Evolutionary conservation across 2,113 vertebrate species (phyloP).

Genomic region (Megaptera novaeangliae): DNA sequence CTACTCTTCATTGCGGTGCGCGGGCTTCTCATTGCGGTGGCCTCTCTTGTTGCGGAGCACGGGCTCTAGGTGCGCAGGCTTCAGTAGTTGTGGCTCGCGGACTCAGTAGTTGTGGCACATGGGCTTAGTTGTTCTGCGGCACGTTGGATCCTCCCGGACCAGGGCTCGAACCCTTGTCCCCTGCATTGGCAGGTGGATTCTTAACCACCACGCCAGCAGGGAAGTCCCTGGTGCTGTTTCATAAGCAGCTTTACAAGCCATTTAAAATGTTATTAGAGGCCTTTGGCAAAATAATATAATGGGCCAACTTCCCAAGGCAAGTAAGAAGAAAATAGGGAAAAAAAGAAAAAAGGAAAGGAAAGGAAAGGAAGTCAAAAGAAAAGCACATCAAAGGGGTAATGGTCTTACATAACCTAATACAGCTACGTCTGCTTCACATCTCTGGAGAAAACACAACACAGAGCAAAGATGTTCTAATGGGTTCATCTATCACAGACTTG

Average conservation of each 20-base stretch:
- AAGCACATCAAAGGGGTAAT: background rate
- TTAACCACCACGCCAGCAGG: too few relatives aligned
- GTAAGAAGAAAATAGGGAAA: background rate
- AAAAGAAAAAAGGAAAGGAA: too few relatives aligned
- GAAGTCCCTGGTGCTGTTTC: background rate
- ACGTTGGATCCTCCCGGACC: too few relatives aligned
- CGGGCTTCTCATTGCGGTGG: too few relatives aligned
- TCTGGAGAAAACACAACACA: background rate
- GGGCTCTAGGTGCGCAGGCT: too few relatives aligned
- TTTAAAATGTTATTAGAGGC: background rate
- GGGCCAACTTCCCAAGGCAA: background rate
- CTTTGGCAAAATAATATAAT: background rate
- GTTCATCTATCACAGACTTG: fast-evolving
- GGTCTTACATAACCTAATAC: background rate
- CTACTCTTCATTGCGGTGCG: too few relatives aligned
- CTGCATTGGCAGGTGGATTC: too few relatives aligned
- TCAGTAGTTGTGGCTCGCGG: too few relatives aligned
- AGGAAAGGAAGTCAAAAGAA: background rate
- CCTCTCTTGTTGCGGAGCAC: too few relatives aligned
- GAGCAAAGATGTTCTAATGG: background rate
- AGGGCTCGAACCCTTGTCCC: too few relatives aligned
- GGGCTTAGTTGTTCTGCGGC: too few relatives aligned
- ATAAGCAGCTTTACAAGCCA: background rate
- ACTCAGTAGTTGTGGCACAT: too few relatives aligned
- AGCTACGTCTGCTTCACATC: background rate